Percentiles rank a stretch among this genome's conserved stretches.
Evolutionary conservation across 2,113 vertebrate species (phyloP).

Genomic region (Ascaphus truei): DNA sequence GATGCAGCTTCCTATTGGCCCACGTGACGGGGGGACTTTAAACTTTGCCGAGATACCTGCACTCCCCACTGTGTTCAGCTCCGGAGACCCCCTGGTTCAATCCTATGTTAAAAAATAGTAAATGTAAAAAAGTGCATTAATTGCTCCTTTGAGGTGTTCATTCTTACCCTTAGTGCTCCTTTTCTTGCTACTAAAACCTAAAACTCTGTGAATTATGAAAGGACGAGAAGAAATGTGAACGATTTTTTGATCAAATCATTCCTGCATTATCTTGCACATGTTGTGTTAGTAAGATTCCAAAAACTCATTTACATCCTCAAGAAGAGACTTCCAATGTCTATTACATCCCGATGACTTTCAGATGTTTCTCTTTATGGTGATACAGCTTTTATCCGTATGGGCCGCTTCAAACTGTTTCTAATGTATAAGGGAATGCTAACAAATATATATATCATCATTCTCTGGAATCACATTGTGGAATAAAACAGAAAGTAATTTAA

Average conservation of each 20-base stretch:
- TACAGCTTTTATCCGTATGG: constrained; percentile 11
- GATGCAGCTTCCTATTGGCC: too few relatives aligned
- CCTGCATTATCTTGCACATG: constrained; percentile 12
- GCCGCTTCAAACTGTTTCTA: constrained; percentile 8
- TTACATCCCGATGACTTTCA: constrained; percentile 14
- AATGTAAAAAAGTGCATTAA: too few relatives aligned
- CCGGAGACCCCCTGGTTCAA: too few relatives aligned
- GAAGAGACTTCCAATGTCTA: constrained; percentile 1
- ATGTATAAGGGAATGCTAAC: not conserved
- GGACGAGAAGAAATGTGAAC: not conserved
- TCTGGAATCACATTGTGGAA: too few relatives aligned
- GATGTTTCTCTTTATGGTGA: not conserved
- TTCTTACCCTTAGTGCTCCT: not conserved
- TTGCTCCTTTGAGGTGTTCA: too few relatives aligned
- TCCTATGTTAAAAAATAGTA: too few relatives aligned
- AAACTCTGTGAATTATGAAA: not conserved
- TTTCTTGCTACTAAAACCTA: not conserved
- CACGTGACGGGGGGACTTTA: too few relatives aligned
- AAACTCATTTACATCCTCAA: not conserved
- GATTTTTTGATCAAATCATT: constrained; percentile 27
- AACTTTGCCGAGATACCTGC: too few relatives aligned
- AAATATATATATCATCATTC: too few relatives aligned
- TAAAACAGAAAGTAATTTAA: too few relatives aligned
- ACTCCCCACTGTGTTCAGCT: too few relatives aligned
- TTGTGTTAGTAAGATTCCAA: constrained; percentile 2